Base-by-base conservation (phyloP, 1,140 invertebrate genomes). In the Drosophila simulans region DNA sequence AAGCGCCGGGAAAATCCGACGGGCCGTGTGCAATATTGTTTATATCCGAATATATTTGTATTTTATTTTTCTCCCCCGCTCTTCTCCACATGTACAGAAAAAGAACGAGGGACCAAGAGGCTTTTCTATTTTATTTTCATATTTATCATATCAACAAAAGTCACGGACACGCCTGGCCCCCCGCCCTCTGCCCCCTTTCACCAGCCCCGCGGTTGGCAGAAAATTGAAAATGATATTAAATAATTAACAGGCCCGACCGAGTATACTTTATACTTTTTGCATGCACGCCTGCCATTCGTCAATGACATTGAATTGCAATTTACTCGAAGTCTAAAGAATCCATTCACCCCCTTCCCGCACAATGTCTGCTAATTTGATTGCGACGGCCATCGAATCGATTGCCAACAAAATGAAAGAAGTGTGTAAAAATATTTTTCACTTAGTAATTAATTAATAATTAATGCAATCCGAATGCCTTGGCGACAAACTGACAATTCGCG, bases 1-100 rank as follows among this genome's bases (percentile, higher is more conserved):
- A 69, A 45, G 52, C 43, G 49, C 34, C 54, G 45, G 25, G 75
- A 62, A 68, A 63, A 70, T 57, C 70, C 40, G 37, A 78, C 60
- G 90, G 84, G 90, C 90, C 90, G 90, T 91, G 90, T 91, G 90
- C 90, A 91, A 91, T 91, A 91, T 91, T 91, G 90, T 91, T 91
- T 91, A 91, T 90, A 91, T 91, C 82, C 60, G 73, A 77, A 77
- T 77, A 77, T 77, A 77, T 79, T 89, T 69, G 76, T 69, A 62
- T 79, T 88, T 79, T 65, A 57, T 40, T 82, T 81, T 81, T 81
- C 17, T 86, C 75, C 81, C 66, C 45, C 81, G 73, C 62, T 65
- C 52, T 51, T 65, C 52, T 51, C 53, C 53, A 73, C 55, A 65
- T 54, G 59, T 31, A 79, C n/a, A 64, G 34, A 46, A 5, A 17